Base-by-base conservation (phyloP, 2,888 invertebrate genomes). In the Gastrophysa polygoni region DNA sequence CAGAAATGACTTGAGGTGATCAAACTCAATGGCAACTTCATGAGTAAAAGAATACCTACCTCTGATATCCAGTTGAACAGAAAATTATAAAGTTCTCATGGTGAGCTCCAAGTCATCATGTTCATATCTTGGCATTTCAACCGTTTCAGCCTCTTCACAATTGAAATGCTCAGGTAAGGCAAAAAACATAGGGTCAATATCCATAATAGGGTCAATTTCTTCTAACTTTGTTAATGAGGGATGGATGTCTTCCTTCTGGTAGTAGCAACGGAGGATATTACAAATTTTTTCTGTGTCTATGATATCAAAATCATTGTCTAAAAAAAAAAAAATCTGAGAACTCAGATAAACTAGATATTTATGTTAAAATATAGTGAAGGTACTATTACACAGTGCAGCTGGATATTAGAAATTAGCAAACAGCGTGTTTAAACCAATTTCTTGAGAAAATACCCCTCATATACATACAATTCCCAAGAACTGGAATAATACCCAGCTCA, bases 201-300 rank as follows among this genome's bases (percentile, higher is more conserved):
- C 48, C 7, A 59, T 18, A 46, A 14, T 16, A 17, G 24, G 10
- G 24, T 32, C 38, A n/a, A 43, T 29, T 21, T 51, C 51, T 21
- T 51, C 51, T 21, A 18, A 17, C 29, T 43, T 43, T n/a, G 61
- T 57, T 14, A 62, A 63, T n/a, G 67, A 64, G 16, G 69, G 67
- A 32, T 67, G 67, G 44, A 65, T 52, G 21, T 64, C 57, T 43
- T 34, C 56, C 7, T 34, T n/a, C 29, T 60, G 51, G 38, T 50
- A 60, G 38, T 61, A 63, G 24, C 63, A 54, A 10, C 59, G 49
- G 8, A 68, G 38, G 46, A 65, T 55, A 14, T 48, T 61, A 2
- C 57, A 18, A 24, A 67, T 43, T 1, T 44, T 43, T 20, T 57
- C 51, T 47, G 48, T 55, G 11, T 49, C 54, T 7, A 65, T 34